These are phyloP conservation scores for Metopolophium dirhodum DNA, from an alignment of 1,140 invertebrate genomes.

Conservation along the genomic window DNA sequence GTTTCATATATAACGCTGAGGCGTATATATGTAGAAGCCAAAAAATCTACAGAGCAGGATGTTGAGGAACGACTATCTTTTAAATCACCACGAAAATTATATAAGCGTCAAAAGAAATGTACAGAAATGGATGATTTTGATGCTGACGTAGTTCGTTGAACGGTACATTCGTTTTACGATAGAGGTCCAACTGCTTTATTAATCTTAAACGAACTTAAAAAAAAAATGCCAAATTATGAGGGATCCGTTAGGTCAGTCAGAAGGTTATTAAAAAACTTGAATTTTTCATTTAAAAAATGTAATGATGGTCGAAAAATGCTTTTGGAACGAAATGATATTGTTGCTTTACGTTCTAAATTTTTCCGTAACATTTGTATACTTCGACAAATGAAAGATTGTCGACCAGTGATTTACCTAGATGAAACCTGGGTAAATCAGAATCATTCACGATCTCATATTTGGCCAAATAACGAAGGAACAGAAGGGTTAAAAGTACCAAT, in stretches of 20 bases:
- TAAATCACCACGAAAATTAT: not conserved
- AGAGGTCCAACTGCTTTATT: not conserved
- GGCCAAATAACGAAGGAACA: too few relatives aligned
- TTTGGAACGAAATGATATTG: not conserved
- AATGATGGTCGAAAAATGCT: constrained; percentile 22
- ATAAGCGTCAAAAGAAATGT: not conserved
- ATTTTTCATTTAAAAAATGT: not conserved
- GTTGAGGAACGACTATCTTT: not conserved
- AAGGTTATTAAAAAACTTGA: not conserved
- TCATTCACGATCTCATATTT: too few relatives aligned
- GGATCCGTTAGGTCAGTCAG: not conserved
- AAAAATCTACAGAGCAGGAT: not conserved
- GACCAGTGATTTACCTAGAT: constrained; percentile 9
- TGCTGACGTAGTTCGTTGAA: not conserved
- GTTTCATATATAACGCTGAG: not conserved
- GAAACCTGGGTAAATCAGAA: not conserved
- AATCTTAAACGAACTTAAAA: constrained; percentile 10
- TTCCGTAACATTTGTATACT: not conserved
- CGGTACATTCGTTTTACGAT: not conserved
- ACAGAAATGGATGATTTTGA: not conserved
- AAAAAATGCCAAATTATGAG: constrained; percentile 8
- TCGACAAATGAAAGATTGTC: not conserved
- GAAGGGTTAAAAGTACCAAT: not conserved
- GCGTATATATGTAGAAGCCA: not conserved
- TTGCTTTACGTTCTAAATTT: too few relatives aligned